phyloP scores from a whole-genome alignment of 2,113 vertebrate species.

The Bagarius yarrelli region DNA sequence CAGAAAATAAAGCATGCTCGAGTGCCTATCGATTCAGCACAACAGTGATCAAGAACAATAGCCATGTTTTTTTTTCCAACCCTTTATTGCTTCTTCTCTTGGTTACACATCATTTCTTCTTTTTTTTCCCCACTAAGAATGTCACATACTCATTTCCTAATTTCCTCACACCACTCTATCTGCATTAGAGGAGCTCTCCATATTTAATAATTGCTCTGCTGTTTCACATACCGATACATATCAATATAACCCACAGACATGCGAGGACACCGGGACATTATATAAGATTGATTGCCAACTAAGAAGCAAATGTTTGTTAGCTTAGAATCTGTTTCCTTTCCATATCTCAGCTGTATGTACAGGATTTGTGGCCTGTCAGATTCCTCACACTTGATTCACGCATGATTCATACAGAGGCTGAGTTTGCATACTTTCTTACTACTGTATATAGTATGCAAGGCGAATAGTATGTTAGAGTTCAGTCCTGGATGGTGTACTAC shows the following conservation, averaged over 20 bases:
- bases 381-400: neutral
- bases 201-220: neutral
- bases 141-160: slow-evolving; percentile 29
- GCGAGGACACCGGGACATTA: neutral
- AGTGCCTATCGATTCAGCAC: slow-evolving; percentile 58
- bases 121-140: neutral
- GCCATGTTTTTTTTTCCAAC: slow-evolving; percentile 14
- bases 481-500: no score
- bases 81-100: slow-evolving; percentile 5
- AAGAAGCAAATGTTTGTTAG: neutral
- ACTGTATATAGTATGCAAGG: no score
- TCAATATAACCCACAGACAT: neutral
- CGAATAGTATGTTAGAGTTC: no score
- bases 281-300: neutral
- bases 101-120: slow-evolving; percentile 24
- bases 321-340: neutral
- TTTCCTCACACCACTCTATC: slow-evolving; percentile 5
- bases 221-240: neutral
- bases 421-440: no score
- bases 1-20: slow-evolving; percentile 54
- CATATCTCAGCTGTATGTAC: neutral
- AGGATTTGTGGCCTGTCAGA: neutral
- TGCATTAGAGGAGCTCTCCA: neutral
- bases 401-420: neutral
- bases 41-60: slow-evolving; percentile 59